Conservation (phyloP, 1,140 invertebrate genomes). For the Campoletis sonorensis region DNA sequence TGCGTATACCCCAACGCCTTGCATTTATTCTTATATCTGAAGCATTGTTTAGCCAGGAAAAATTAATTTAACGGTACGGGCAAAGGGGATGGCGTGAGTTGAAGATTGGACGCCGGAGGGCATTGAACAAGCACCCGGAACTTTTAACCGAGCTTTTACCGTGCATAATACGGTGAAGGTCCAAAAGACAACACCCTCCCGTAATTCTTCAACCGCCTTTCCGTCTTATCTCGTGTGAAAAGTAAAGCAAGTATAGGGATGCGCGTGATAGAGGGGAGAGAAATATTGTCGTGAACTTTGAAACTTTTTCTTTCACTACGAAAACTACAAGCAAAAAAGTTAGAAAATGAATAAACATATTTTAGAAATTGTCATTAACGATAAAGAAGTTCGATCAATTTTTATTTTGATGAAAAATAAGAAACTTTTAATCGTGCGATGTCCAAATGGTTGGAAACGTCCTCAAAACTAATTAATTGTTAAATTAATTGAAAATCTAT, state of each 20-base stretch:
- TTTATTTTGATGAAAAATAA: too few species aligned
- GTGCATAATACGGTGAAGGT: neutral
- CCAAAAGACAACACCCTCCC: constrained; percentile 33
- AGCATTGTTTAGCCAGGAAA: constrained; percentile 50
- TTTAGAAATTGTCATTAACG: too few species aligned
- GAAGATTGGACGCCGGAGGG: neutral
- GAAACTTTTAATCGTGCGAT: too few species aligned
- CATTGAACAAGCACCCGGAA: constrained; percentile 10
- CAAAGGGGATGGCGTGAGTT: neutral
- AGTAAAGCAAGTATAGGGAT: constrained; percentile 13
- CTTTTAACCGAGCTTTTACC: neutral
- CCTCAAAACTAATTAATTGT: too few species aligned
- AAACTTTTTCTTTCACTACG: too few species aligned
- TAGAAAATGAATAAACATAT: too few species aligned
- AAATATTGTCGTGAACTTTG: neutral
- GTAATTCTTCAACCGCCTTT: constrained; percentile 40
- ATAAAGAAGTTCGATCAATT: too few species aligned
- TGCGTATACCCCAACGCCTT: neutral
- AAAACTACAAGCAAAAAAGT: too few species aligned
- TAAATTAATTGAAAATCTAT: too few species aligned
- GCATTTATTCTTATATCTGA: constrained; percentile 38
- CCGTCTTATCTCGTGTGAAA: constrained; percentile 43
- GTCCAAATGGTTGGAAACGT: too few species aligned
- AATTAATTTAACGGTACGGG: constrained; percentile 49
- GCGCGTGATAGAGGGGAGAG: neutral